Base-by-base conservation (phyloP, 2,113 vertebrate species). In the Psittacula cyanocephala region DNA sequence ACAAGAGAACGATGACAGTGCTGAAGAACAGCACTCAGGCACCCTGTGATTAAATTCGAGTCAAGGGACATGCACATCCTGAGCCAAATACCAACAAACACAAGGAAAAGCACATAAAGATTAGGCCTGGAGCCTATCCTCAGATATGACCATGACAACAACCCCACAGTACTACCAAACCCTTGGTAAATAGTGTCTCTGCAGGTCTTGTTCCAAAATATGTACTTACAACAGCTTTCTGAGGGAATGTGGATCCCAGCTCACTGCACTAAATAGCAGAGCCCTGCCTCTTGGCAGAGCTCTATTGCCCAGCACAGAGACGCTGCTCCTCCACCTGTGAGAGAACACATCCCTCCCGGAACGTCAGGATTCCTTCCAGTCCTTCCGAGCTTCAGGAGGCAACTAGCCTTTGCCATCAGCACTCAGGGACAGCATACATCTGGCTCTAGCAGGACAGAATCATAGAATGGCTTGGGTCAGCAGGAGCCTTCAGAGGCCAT, bases 191-290 rank as follows among this genome's bases (percentile, higher is more conserved):
- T 0, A 22, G 24, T 6, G 10, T 24, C 70, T 65, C 27, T 17
- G 22, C 12, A 46, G 35, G 19, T 17, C 71, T 52, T 5, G 0
- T 47, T 82, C 63, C n/a, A 77, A 80, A 77, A 59, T 11, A 70
- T 1, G 2, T 2, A 41, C 14, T 74, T 72, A 44, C 3, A 83
- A 46, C 35, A 78, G 29, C 29, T n/a, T 28, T 17, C 12, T 14
- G 3, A 18, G 85, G 62, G 50, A 75, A 3, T 0, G 0, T 5
- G 17, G 39, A 31, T 60, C 28, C 8, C 24, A 13, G 37, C 0
- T 2, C 47, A n/a, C 22, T 11, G 24, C 6, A 2, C 2, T 13
- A n/a, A 59, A 16, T 0, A 50, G 33, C 64, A 64, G 50, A 52
- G 67, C n/a, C 8, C 49, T 43, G 47, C 13, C 62, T 63, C 46